phyloP scores from a whole-genome alignment of 2,113 vertebrate genomes.

The Pteruthius melanotis region DNA sequence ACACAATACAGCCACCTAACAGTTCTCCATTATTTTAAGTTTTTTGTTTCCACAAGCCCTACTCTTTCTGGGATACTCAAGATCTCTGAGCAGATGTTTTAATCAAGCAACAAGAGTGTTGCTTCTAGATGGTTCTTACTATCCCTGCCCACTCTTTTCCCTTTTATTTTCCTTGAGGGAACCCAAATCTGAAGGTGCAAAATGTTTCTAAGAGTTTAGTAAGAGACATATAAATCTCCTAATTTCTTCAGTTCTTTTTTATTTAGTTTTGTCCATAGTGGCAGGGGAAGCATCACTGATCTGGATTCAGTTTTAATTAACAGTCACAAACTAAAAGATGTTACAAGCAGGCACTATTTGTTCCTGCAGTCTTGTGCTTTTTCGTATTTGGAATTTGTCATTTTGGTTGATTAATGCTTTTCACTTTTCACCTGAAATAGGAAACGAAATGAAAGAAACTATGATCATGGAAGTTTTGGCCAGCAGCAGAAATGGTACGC shows the following conservation, averaged over 20 bases:
- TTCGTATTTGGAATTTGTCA: not conserved
- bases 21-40: not conserved
- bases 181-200: not conserved
- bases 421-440: not conserved
- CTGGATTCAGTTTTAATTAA: not conserved
- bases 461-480: not conserved
- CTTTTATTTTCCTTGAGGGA: rapidly evolving
- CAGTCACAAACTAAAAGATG: not conserved
- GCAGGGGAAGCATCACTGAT: not conserved
- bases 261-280: not conserved
- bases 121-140: not conserved
- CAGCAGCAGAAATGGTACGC: not conserved
- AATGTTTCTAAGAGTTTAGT: not conserved
- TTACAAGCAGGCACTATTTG: not conserved
- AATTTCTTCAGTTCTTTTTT: not conserved
- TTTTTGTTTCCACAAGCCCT: not conserved
- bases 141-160: rapidly evolving
- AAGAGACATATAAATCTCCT: not conserved
- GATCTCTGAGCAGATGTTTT: not conserved
- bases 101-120: not conserved
- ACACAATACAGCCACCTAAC: too few relatives aligned
- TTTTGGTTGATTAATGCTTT: not conserved
- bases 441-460: not conserved
- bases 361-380: not conserved
- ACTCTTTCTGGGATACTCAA: not conserved